Conservation (phyloP, 2,888 invertebrate genomes). For the Drosophila planitibia region DNA sequence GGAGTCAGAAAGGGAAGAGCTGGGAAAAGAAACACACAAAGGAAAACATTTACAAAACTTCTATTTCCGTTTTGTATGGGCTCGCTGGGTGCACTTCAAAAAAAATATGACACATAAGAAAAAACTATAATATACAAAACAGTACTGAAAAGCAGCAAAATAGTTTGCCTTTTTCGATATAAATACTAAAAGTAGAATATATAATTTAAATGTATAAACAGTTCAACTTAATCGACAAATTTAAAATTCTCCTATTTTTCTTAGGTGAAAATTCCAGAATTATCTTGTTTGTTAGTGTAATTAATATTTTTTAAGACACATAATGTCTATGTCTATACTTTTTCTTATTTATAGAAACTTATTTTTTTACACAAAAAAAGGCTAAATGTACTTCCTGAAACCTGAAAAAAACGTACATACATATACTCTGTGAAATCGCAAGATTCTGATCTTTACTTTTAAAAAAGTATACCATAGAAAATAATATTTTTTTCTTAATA, state of each 20-base stretch:
- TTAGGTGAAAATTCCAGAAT: not conserved
- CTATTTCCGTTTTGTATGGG: constrained; percentile 83
- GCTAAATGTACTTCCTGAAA: not conserved
- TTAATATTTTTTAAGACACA: not conserved
- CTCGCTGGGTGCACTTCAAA: constrained; percentile 31
- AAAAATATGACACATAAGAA: not conserved
- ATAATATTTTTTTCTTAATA: not conserved
- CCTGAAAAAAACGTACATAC: too few relatives aligned
- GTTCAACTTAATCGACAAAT: not conserved
- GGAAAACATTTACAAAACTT: constrained; percentile 84
- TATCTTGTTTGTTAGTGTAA: not conserved
- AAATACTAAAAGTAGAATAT: not conserved
- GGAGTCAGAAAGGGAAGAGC: constrained; percentile 17
- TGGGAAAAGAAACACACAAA: constrained; percentile 72
- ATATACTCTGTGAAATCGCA: too few relatives aligned
- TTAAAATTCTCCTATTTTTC: not conserved
- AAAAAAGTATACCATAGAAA: too few relatives aligned
- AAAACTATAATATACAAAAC: not conserved
- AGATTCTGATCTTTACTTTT: too few relatives aligned
- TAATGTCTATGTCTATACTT: not conserved
- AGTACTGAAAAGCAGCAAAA: not conserved
- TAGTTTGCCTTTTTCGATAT: not conserved
- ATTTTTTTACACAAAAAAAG: not conserved
- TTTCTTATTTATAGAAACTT: not conserved
- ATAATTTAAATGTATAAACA: not conserved